phyloP scores from a whole-genome alignment of 2,113 vertebrate genomes.

The Columbina picui region DNA sequence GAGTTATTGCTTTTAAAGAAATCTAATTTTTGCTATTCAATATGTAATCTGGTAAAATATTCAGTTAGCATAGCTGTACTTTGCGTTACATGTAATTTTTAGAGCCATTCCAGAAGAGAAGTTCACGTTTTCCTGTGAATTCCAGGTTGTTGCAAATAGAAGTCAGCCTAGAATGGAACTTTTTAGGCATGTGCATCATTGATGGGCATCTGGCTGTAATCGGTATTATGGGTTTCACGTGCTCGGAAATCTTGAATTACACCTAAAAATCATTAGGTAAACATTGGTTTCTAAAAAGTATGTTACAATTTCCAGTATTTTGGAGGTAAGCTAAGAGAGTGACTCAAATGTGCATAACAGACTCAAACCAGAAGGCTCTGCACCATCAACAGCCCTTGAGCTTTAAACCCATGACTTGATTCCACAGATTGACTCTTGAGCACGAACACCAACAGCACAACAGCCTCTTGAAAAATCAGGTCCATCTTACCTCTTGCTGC shows the following conservation, averaged over 20 bases:
- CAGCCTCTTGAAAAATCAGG: neutral
- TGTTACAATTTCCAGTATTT: neutral
- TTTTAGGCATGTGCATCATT: neutral
- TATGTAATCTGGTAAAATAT: neutral
- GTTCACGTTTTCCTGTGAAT: neutral
- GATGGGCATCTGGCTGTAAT: neutral
- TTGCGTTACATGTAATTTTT: neutral
- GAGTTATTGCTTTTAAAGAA: neutral
- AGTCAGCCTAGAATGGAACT: neutral
- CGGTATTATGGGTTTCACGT: neutral
- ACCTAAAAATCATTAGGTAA: neutral
- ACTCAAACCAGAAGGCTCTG: neutral
- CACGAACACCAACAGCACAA: neutral
- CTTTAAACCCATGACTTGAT: neutral
- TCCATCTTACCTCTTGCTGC: neutral
- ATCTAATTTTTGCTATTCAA: neutral
- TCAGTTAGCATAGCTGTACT: neutral
- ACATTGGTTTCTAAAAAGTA: neutral
- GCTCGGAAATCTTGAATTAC: neutral
- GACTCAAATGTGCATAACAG: neutral
- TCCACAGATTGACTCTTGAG: fast-evolving
- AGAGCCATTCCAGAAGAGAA: neutral
- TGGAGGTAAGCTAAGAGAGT: neutral
- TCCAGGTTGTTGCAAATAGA: neutral
- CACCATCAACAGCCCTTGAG: neutral